Conservation (phyloP, 2,888 invertebrate species). For the Cryptus armator region DNA sequence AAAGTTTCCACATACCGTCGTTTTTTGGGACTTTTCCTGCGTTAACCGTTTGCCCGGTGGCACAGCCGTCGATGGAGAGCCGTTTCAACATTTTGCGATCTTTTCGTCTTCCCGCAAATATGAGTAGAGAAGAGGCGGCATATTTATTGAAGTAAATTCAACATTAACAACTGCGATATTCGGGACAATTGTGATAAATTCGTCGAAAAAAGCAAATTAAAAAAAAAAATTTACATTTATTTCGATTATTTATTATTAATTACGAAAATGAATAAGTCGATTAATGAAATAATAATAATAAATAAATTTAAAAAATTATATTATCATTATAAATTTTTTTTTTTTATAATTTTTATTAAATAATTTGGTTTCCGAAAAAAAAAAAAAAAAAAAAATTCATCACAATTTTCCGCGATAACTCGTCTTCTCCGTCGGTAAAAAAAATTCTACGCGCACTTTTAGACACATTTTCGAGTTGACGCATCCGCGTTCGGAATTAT, state of each 20-base stretch:
- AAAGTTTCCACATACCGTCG: conserved; percentile 79
- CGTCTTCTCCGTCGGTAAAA: too few species aligned
- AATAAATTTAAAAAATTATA: not conserved
- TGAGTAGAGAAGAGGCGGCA: conserved; percentile 66
- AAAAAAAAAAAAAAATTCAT: too few species aligned
- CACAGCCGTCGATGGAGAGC: conserved; percentile 69
- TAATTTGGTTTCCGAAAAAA: too few species aligned
- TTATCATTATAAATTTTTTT: too few species aligned
- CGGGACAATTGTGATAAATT: not conserved
- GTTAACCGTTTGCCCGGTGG: conserved; percentile 82
- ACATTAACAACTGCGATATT: not conserved
- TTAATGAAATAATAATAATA: too few species aligned
- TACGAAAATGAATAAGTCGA: too few species aligned
- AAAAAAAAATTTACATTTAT: not conserved
- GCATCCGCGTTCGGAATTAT: not conserved
- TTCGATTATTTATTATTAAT: too few species aligned
- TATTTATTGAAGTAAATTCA: conserved; percentile 66
- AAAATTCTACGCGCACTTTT: not conserved
- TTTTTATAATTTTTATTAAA: too few species aligned
- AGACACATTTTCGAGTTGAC: conserved; percentile 18
- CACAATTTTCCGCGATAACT: too few species aligned
- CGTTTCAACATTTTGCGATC: conserved; percentile 71
- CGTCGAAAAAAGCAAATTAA: not conserved
- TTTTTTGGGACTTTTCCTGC: conserved; percentile 82
- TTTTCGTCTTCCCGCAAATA: conserved; percentile 69